Evolutionary conservation across 2,797 vertebrate genomes (phyloP).

Genomic region (Acanthurus lineatus): DNA sequence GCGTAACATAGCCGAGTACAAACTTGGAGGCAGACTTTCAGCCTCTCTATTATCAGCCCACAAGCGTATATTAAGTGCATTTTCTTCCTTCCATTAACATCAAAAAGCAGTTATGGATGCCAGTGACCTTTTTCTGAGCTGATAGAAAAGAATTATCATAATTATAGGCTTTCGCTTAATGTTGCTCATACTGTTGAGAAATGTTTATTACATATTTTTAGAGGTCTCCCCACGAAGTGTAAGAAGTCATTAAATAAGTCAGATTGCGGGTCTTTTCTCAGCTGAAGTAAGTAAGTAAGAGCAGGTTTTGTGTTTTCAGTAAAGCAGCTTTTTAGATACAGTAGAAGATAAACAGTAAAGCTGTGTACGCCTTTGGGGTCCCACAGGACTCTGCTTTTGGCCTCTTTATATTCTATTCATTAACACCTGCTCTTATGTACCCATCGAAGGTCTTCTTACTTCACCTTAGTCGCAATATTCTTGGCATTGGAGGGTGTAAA

Average conservation of each 20-base stretch:
- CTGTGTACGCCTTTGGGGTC: slow-evolving; percentile 18
- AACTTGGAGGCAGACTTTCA: slow-evolving; percentile 29
- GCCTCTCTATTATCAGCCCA: slow-evolving; percentile 12
- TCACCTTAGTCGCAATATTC: neutral
- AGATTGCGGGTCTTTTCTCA: neutral
- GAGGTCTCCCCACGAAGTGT: neutral
- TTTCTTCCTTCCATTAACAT: slow-evolving; percentile 2
- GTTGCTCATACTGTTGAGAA: neutral
- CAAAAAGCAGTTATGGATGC: slow-evolving; percentile 10
- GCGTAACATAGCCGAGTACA: slow-evolving; percentile 32
- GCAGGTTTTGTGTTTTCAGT: neutral
- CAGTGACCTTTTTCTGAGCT: slow-evolving; percentile 10
- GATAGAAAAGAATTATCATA: neutral
- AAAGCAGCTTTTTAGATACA: slow-evolving; percentile 5
- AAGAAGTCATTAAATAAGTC: no score
- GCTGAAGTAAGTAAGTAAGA: neutral
- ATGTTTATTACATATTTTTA: neutral
- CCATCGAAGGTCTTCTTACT: neutral
- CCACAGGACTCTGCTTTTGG: slow-evolving; percentile 32
- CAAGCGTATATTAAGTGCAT: neutral
- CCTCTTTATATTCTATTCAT: neutral
- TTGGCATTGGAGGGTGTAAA: neutral
- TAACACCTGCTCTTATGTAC: neutral
- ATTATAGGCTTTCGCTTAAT: neutral
- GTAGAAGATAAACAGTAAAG: slow-evolving; percentile 10